Base-by-base conservation (phyloP, 2,797 vertebrate species). In the Sebastes jordani region DNA sequence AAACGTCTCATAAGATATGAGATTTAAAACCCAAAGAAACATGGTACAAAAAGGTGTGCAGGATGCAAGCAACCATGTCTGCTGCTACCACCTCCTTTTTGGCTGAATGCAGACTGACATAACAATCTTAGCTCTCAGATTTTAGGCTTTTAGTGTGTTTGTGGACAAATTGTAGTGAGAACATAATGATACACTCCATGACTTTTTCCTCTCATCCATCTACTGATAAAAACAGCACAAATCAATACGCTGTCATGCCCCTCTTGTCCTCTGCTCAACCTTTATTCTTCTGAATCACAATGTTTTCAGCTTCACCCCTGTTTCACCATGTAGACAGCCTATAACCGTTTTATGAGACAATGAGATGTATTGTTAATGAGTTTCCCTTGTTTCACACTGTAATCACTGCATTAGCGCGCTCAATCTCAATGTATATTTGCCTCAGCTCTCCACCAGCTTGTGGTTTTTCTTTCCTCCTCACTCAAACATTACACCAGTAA, bases 231-330 rank as follows among this genome's bases (percentile, higher is more conserved):
- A 91, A 90, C 56, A 73, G 78, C 73, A 71, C 54, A 76, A 86
- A 94, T 95, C 92, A 86, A 92, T 91, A 88, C 14, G 27, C 80
- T 84, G 84, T 87, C 88, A 89, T 74, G 62, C 23, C n/a, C 66
- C 63, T 68, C 64, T 74, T 70, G 27, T 73, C 70, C 63, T 77
- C 64, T n/a, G 9, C 74, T 82, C 58, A 38, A 68, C 64, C 73
- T 77, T 69, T 65, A 70, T 80, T 84, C 42, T 3, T n/a, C 30
- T 54, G 54, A 76, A 63, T 75, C 69, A 70, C 68, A 76, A 42
- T 74, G 46, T 66, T 69, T 78, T 66, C 22, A 59, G 52, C 58
- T 38, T 66, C 66, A 77, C n/a, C 71, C 23, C 52, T 36, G n/a
- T 79, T 75, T 62, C n/a, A 30, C 11, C 5, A 18, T 54, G 29